These are phyloP conservation scores for Pristionchus fissidentatus DNA, from an alignment of 2,888 invertebrate species.

Conservation along the genomic window DNA sequence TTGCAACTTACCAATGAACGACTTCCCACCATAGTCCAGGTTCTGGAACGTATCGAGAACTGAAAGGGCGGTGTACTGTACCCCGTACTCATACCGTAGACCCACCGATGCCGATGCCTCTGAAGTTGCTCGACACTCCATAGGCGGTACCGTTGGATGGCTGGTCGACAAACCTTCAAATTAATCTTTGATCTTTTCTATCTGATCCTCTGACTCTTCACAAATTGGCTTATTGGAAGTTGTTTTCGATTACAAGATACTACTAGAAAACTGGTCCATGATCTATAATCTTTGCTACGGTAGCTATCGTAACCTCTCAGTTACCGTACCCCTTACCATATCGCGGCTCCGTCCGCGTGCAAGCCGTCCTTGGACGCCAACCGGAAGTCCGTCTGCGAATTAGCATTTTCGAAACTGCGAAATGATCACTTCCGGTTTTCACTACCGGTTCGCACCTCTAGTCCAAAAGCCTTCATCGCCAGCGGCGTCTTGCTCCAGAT, in stretches of 20 bases:
- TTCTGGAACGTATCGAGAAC: background rate
- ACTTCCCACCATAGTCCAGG: background rate
- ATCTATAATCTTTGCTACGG: background rate
- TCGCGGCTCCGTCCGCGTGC: background rate
- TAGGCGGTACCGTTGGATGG: background rate
- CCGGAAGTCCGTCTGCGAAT: background rate
- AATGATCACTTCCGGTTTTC: background rate
- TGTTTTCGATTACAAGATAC: no score
- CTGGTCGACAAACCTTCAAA: background rate
- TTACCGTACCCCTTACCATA: background rate
- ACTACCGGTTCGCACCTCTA: background rate
- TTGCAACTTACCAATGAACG: constrained; percentile 6
- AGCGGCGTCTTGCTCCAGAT: background rate
- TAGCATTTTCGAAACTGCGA: background rate
- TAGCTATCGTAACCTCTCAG: no score
- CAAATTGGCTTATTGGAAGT: no score
- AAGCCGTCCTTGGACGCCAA: background rate
- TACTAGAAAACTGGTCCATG: background rate
- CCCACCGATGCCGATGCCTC: background rate
- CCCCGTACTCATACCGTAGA: background rate
- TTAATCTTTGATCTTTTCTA: no score
- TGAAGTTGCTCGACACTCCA: background rate
- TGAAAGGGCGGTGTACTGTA: background rate
- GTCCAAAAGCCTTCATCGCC: background rate
- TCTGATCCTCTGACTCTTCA: no score